phyloP scores from a whole-genome alignment of 2,797 vertebrate species.

The Siniperca scherzeri region DNA sequence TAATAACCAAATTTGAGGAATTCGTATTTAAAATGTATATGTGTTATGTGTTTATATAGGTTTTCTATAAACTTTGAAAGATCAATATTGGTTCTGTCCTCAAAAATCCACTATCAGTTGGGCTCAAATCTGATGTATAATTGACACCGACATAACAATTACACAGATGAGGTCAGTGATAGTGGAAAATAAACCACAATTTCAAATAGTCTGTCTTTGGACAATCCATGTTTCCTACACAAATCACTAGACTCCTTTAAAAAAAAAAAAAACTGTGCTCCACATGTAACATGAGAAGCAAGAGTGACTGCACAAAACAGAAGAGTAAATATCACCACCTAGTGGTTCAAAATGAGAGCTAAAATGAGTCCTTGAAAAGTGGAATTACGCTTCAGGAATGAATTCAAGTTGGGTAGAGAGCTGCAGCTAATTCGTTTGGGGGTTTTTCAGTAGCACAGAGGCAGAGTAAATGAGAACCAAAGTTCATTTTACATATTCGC shows the following conservation, averaged over 20 bases:
- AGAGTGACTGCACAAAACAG: neutral
- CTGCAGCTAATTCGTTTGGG: neutral
- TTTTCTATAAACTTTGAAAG: no score
- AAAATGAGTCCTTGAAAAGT: neutral
- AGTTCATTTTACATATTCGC: neutral
- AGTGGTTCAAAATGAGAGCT: conserved; percentile 45
- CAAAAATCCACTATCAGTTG: no score
- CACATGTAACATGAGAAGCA: neutral
- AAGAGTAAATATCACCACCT: conserved; percentile 57
- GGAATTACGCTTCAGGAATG: neutral
- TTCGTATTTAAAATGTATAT: neutral
- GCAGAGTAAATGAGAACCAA: neutral
- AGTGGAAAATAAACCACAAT: neutral
- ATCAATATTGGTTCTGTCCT: no score
- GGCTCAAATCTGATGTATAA: neutral
- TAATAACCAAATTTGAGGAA: neutral
- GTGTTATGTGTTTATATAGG: no score
- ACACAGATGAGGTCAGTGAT: neutral
- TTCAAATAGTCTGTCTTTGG: neutral
- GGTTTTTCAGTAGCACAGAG: neutral
- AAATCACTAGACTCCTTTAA: neutral
- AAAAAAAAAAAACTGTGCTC: neutral
- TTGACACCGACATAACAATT: no score
- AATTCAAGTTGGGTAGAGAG: neutral
- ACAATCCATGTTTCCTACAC: neutral